phyloP scores from a whole-genome alignment of 2,888 invertebrate genomes.

The Dynastes grantii region DNA sequence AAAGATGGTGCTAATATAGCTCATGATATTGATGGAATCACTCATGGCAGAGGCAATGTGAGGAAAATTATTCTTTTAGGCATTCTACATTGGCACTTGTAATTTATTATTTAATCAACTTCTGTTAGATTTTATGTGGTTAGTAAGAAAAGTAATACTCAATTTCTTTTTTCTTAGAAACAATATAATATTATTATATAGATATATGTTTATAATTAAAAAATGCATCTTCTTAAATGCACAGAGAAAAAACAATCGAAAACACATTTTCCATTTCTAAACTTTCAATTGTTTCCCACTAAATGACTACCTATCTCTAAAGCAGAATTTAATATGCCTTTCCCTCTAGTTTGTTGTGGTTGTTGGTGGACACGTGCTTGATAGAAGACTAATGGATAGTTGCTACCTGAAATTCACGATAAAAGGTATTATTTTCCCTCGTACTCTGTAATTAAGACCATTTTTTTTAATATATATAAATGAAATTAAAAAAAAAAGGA shows the following conservation, averaged over 20 bases:
- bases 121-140: background rate
- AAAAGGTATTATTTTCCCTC: conserved; percentile 21
- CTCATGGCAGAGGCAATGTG: too few species aligned
- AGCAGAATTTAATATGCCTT: conserved; percentile 23
- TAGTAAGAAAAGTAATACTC: conserved; percentile 7
- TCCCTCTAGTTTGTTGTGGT: conserved; percentile 4
- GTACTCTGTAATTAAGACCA: background rate
- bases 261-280: background rate
- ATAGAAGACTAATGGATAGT: conserved; percentile 20
- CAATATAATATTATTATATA: background rate
- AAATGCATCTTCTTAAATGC: background rate
- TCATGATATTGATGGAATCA: too few species aligned
- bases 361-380: conserved; percentile 7
- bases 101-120: too few species aligned
- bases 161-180: background rate
- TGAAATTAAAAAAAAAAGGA: background rate
- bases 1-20: too few species aligned
- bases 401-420: conserved; percentile 24
- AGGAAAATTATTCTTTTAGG: too few species aligned
- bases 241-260: background rate
- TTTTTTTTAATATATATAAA: background rate
- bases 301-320: conserved; percentile 38
- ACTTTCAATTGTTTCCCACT: conserved; percentile 11
- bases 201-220: background rate
- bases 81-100: too few species aligned